These are phyloP conservation scores for Folsomia candida DNA, from an alignment of 2,888 invertebrate species.

Conservation along the genomic window DNA sequence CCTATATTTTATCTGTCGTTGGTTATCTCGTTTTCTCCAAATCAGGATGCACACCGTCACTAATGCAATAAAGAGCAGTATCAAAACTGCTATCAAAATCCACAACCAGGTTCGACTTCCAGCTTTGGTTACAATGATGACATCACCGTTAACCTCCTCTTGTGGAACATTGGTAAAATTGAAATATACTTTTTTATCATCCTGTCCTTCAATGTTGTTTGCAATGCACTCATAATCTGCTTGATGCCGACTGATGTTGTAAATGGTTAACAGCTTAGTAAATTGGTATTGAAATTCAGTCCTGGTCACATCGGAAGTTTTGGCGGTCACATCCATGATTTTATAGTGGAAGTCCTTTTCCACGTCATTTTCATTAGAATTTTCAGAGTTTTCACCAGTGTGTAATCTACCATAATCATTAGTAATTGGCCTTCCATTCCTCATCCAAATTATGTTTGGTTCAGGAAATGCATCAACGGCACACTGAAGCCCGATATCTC, in stretches of 20 bases:
- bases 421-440: neutral
- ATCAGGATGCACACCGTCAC: neutral
- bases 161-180: neutral
- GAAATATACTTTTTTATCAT: neutral
- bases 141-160: neutral
- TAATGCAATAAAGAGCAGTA: neutral
- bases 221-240: neutral
- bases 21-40: neutral
- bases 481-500: slow-evolving; percentile 1
- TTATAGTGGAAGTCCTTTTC: neutral
- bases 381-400: neutral
- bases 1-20: neutral
- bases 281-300: neutral
- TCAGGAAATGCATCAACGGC: neutral
- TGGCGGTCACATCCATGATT: neutral
- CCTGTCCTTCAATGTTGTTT: neutral
- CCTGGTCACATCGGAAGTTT: neutral
- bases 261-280: neutral
- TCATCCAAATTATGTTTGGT: neutral
- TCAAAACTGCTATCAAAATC: slow-evolving; percentile 9
- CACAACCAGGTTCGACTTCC: slow-evolving; percentile 7
- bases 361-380: neutral
- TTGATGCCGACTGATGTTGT: neutral
- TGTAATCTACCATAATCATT: no score
- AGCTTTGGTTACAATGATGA: neutral